A percentile compares a stretch with the other conserved stretches of the same genome.
Conservation (phyloP, 2,113 vertebrate genomes). For the Aphyosemion australe region DNA sequence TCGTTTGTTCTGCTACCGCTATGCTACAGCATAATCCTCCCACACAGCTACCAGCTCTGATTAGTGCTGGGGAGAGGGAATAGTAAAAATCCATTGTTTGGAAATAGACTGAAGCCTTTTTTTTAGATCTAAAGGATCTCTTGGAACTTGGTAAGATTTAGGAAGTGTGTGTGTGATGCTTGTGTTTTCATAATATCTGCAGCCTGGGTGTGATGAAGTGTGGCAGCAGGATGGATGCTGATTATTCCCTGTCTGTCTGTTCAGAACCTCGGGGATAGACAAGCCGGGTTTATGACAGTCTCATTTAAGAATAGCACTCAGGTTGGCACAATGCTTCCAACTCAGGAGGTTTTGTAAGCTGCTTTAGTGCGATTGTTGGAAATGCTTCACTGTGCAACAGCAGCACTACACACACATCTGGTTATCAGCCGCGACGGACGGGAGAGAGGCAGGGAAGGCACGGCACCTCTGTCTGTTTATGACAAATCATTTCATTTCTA, state of each 20-base stretch:
- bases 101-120: neutral
- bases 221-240: neutral
- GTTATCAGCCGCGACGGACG: conserved; percentile 1
- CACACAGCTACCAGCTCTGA: neutral
- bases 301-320: conserved; percentile 14
- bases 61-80: conserved; percentile 1
- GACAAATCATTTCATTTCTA: neutral
- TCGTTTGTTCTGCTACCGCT: conserved; percentile 12
- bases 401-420: neutral
- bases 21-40: neutral
- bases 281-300: accelerated
- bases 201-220: conserved; percentile 11
- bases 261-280: neutral
- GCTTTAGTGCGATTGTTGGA: neutral
- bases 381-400: neutral
- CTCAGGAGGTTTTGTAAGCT: conserved; percentile 2
- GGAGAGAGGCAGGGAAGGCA: conserved; percentile 2
- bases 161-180: neutral
- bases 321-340: conserved; percentile 2
- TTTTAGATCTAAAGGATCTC: too few species aligned
- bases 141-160: too few species aligned
- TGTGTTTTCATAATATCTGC: neutral
- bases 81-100: neutral
- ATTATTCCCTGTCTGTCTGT: neutral
- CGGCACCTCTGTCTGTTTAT: neutral